These are phyloP conservation scores for Epinephelus malabaricus DNA, from an alignment of 2,797 vertebrate species.

Conservation along the genomic window DNA sequence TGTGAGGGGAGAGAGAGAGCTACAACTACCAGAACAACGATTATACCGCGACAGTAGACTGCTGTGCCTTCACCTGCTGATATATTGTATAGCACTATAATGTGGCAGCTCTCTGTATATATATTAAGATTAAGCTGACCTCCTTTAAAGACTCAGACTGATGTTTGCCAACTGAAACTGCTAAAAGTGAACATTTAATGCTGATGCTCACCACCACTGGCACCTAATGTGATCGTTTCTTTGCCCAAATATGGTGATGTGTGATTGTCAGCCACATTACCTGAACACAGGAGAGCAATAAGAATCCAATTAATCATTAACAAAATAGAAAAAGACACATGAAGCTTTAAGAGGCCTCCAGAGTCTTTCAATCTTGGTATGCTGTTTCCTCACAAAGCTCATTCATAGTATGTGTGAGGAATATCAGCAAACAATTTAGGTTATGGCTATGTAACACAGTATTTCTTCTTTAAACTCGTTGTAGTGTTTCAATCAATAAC, in stretches of 20 bases:
- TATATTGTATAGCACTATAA: background rate
- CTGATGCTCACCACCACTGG: background rate
- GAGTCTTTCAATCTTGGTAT: conserved; percentile 11
- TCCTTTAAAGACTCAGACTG: background rate
- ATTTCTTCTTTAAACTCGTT: background rate
- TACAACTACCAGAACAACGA: conserved; percentile 59
- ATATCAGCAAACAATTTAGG: conserved; percentile 4
- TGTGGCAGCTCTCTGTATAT: conserved; percentile 21
- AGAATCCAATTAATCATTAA: conserved; percentile 33
- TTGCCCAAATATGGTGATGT: background rate
- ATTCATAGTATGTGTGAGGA: conserved; percentile 11
- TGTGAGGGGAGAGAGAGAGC: conserved; percentile 7
- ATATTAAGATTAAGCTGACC: conserved; percentile 17
- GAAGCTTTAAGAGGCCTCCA: background rate
- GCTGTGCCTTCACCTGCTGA: conserved; percentile 40
- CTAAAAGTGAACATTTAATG: background rate
- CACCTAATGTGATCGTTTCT: background rate
- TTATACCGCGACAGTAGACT: conserved; percentile 58
- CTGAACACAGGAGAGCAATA: conserved; percentile 8
- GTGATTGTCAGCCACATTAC: background rate
- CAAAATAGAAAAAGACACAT: conserved; percentile 8
- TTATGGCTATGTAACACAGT: background rate
- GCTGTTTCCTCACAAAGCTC: background rate
- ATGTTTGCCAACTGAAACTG: background rate
- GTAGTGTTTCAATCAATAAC: background rate